Percentiles rank a stretch among this genome's conserved stretches.
Evolutionary conservation across 2,888 invertebrate genomes (phyloP).

Genomic region (Glyphotaelius pellucidus): DNA sequence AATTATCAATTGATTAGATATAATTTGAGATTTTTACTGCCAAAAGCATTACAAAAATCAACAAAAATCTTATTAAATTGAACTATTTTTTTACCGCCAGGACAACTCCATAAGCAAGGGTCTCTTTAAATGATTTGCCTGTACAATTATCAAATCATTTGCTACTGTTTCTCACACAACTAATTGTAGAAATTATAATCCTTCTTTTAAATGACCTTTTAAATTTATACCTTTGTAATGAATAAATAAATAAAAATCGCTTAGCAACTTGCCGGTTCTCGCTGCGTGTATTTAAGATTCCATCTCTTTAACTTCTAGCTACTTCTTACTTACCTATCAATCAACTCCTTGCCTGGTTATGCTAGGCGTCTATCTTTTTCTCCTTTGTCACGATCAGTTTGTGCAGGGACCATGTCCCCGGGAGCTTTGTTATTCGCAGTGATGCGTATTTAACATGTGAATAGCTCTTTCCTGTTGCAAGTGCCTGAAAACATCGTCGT

Average conservation of each 20-base stretch:
- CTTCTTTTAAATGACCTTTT: not conserved
- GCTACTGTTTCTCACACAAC: not conserved
- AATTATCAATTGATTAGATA: no score
- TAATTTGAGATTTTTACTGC: no score
- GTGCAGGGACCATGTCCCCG: constrained; percentile 18
- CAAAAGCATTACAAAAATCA: no score
- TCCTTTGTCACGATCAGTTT: constrained; percentile 9
- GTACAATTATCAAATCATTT: no score
- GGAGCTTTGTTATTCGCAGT: not conserved
- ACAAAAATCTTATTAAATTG: no score
- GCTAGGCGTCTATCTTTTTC: not conserved
- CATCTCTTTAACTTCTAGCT: not conserved
- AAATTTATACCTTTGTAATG: not conserved
- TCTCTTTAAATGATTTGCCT: no score
- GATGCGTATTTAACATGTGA: not conserved
- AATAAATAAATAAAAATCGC: not conserved
- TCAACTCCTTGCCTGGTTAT: not conserved
- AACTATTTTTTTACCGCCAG: no score
- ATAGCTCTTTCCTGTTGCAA: no score
- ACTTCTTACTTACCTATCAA: constrained; percentile 21
- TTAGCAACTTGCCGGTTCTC: not conserved
- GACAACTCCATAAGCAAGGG: no score
- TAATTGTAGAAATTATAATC: not conserved
- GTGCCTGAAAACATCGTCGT: no score
- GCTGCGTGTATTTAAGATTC: not conserved